Evolutionary conservation across 2,113 vertebrate genomes (phyloP).

Genomic region (Apus apus): DNA sequence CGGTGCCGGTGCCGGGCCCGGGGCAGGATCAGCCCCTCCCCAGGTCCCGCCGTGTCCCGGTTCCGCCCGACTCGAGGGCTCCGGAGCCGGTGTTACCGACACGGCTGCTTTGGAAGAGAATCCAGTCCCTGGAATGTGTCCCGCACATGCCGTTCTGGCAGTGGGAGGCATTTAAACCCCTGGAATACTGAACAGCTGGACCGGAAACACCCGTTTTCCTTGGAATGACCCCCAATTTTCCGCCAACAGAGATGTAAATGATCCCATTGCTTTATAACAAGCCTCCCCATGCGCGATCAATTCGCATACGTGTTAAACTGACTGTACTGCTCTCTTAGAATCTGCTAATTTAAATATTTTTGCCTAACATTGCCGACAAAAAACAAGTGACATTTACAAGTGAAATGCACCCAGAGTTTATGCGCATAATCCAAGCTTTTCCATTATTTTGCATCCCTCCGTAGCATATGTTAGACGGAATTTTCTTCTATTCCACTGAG

Average conservation of each 20-base stretch:
- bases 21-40: too few species aligned
- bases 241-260: not conserved
- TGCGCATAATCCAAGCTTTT: not conserved
- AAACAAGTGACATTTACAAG: not conserved
- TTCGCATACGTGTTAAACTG: rapidly evolving
- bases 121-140: not conserved
- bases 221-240: not conserved
- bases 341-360: not conserved
- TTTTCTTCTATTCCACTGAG: not conserved
- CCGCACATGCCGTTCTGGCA: not conserved
- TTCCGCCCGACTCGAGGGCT: too few species aligned
- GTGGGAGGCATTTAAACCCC: slow-evolving; percentile 9
- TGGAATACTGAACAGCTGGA: not conserved
- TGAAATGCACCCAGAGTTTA: not conserved
- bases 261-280: not conserved
- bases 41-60: too few species aligned
- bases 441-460: not conserved
- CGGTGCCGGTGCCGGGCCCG: too few species aligned
- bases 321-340: not conserved
- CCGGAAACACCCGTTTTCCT: not conserved
- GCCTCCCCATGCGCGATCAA: not conserved
- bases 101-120: not conserved
- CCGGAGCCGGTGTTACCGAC: not conserved
- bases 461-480: not conserved
- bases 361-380: not conserved